These are phyloP conservation scores for Drosophila vallismaia DNA, from an alignment of 2,888 invertebrate genomes.

Conservation along the genomic window DNA sequence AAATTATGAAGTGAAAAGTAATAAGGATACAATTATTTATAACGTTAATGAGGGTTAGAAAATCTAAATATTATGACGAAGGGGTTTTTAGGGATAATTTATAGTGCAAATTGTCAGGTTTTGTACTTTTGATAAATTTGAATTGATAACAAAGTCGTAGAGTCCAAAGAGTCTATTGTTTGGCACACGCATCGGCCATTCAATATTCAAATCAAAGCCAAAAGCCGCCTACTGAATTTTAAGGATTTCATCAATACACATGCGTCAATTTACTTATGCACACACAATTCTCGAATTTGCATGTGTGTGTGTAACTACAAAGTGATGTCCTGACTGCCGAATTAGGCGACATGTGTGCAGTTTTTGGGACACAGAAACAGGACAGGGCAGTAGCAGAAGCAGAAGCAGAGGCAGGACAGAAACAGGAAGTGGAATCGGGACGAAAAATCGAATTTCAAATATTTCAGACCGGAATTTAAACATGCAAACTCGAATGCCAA, in stretches of 20 bases:
- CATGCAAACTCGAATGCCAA: constrained; percentile 52
- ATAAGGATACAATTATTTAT: not conserved
- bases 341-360: constrained; percentile 45
- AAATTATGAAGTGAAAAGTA: not conserved
- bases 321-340: constrained; percentile 38
- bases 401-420: constrained; percentile 10
- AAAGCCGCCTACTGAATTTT: not conserved
- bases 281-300: constrained; percentile 22
- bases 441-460: constrained; percentile 67
- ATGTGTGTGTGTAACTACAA: constrained; percentile 24
- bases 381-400: constrained; percentile 44
- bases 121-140: not conserved
- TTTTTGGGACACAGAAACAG: not conserved
- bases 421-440: constrained; percentile 45
- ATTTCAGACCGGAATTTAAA: constrained; percentile 67
- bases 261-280: constrained; percentile 24
- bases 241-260: constrained; percentile 3
- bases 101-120: too few relatives aligned
- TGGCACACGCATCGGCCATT: not conserved
- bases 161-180: not conserved
- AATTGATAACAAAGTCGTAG: not conserved
- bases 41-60: not conserved
- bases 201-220: constrained; percentile 4
- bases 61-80: not conserved
- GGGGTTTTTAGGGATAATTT: too few relatives aligned